Evolutionary conservation across 2,797 vertebrate genomes (phyloP).

Genomic region (Orestias chungarensis): DNA sequence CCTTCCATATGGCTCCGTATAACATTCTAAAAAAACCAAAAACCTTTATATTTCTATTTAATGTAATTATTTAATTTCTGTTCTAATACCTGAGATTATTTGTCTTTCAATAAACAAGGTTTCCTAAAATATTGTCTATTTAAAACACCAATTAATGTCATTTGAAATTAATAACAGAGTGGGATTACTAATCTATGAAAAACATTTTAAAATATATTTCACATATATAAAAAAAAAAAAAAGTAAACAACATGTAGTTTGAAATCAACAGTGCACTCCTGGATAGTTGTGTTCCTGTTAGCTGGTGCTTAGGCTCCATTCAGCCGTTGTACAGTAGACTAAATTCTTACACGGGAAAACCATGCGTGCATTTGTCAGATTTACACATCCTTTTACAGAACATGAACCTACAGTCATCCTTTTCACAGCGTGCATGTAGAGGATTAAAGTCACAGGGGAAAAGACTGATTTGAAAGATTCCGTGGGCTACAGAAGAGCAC

Average conservation of each 20-base stretch:
- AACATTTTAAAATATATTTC: not conserved
- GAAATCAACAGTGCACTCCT: conserved; percentile 23
- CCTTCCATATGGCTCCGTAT: no score
- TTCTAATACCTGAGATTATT: not conserved
- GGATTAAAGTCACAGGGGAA: conserved; percentile 23
- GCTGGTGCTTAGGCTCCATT: conserved; percentile 29
- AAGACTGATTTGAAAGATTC: conserved; percentile 38
- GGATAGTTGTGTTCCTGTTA: conserved; percentile 39
- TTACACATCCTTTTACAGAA: conserved; percentile 67
- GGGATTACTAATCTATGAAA: no score
- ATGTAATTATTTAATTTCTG: not conserved
- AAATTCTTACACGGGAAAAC: conserved; percentile 58
- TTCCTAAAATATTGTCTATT: not conserved
- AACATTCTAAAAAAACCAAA: no score
- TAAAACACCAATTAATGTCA: not conserved
- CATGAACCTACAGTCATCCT: conserved; percentile 38
- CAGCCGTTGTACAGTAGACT: conserved; percentile 28
- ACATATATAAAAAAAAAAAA: conserved; percentile 7
- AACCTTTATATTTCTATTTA: not conserved
- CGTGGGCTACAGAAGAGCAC: conserved; percentile 27
- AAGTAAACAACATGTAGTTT: conserved; percentile 17
- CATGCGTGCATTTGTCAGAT: conserved; percentile 64
- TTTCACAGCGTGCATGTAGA: conserved; percentile 20
- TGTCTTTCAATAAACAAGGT: not conserved
- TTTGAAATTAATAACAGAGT: not conserved